A percentile compares a stretch with the other conserved stretches of the same genome.
Conservation (phyloP, 2,797 vertebrate species). For the Neosilurus mollespiculum region DNA sequence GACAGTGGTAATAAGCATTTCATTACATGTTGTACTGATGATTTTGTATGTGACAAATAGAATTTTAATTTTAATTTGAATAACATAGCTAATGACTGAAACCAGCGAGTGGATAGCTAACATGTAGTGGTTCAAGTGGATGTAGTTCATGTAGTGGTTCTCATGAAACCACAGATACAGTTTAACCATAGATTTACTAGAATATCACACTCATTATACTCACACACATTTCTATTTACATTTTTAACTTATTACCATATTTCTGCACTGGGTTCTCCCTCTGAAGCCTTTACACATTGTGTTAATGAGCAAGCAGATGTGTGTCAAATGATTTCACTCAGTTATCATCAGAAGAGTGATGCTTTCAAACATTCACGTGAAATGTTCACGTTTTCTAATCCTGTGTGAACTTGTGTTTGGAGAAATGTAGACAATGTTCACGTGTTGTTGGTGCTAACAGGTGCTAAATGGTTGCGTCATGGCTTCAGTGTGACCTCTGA, state of each 20-base stretch:
- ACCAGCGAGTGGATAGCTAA: not conserved
- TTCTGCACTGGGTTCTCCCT: not conserved
- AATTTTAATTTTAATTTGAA: too few relatives aligned
- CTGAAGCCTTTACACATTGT: not conserved
- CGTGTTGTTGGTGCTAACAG: constrained; percentile 3
- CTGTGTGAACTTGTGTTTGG: not conserved
- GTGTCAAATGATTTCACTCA: not conserved
- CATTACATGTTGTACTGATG: too few relatives aligned
- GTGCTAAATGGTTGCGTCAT: constrained; percentile 27
- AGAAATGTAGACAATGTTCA: constrained; percentile 7
- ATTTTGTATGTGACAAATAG: too few relatives aligned
- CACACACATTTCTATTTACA: not conserved
- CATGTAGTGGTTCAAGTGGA: not conserved
- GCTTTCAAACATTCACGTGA: too few relatives aligned
- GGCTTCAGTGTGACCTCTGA: constrained; percentile 3
- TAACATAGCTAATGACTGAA: not conserved
- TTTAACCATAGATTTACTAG: not conserved
- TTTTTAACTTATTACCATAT: not conserved
- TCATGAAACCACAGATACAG: not conserved
- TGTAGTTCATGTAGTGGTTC: too few relatives aligned
- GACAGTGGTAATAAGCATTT: too few relatives aligned
- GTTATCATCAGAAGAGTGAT: not conserved
- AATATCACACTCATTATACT: not conserved
- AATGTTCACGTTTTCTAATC: not conserved
- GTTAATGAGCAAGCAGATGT: not conserved